Base-by-base conservation (phyloP, 2,113 vertebrate species). In the Periophthalmus modestus region DNA sequence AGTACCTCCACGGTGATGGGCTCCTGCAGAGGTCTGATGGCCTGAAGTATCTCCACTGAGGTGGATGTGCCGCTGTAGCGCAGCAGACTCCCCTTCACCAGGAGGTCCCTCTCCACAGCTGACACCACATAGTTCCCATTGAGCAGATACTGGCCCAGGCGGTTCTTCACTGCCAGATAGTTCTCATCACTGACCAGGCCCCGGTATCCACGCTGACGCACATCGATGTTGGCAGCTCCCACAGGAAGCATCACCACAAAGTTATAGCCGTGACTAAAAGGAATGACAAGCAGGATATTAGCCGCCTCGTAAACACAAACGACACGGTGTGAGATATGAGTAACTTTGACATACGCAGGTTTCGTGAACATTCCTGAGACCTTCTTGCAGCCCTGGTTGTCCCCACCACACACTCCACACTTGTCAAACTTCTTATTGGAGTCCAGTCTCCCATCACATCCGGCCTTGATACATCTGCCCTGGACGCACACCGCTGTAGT, bases 351-450 rank as follows among this genome's bases (percentile, higher is more conserved):
- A 95, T 85, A 98, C 97, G 94, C 93, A 66, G 97, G 96, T 89
- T 96, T 99, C 68, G 96, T 98, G 92, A 99, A 99, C 86, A 97
- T 92, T 72, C 97, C 97, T 0, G 96, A 98, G 74, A 98, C 93
- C 79, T 96, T 98, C 92, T 95, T 98, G 92, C 97, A 99, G 90
- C 94, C 95, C 82, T 94, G 95, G 88, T 96, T 97, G 89, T 98
- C 96, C 19, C 97, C 97, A 0, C 96, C 97, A 0, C 97, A 99
- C 48, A 96, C 93, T 0, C 97, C 95, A 9, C 97, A 99, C 63
- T 98, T 99, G 91, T 99, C 96, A 0, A 95, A 98, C 88, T 97
- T 99, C 92, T 94, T 97, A 84, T 95, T 97, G 74, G 97, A 98
- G 80, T 96, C 96, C 79, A 99, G 73, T 79, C 94, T 96, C 71